Conservation (phyloP, 1,140 invertebrate species). For the Drosophila willistoni region DNA sequence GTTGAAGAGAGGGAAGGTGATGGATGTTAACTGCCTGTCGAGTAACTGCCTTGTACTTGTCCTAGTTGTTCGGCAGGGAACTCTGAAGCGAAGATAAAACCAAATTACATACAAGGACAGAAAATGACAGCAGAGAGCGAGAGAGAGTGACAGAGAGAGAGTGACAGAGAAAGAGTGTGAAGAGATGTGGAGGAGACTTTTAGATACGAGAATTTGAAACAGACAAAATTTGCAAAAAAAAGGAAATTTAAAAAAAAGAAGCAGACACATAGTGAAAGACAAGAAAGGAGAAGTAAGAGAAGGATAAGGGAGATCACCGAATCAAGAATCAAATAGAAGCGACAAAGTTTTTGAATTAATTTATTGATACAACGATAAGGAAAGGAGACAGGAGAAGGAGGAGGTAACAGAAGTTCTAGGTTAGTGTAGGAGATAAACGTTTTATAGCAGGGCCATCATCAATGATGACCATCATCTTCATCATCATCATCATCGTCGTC, state of each 20-base stretch:
- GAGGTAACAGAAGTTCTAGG: constrained; percentile 22
- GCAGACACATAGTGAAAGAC: not conserved
- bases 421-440: constrained; percentile 60
- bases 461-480: constrained; percentile 37
- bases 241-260: constrained; percentile 31
- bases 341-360: constrained; percentile 81
- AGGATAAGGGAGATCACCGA: not conserved
- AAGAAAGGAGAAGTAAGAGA: not conserved
- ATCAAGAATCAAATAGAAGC: constrained; percentile 63
- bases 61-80: constrained; percentile 39
- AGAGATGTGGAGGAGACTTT: constrained; percentile 46
- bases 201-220: constrained; percentile 74
- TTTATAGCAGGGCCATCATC: constrained; percentile 55
- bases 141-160: not conserved
- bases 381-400: constrained; percentile 11
- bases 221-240: constrained; percentile 68
- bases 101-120: constrained; percentile 65
- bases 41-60: constrained; percentile 67
- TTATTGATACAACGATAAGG: constrained; percentile 77
- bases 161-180: not conserved
- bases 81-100: constrained; percentile 25
- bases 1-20: not conserved
- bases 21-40: constrained; percentile 63
- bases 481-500: not conserved
- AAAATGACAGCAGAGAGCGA: not conserved